Evolutionary conservation across 2,888 invertebrate genomes (phyloP).

Genomic region (Sarcophaga rosellei): DNA sequence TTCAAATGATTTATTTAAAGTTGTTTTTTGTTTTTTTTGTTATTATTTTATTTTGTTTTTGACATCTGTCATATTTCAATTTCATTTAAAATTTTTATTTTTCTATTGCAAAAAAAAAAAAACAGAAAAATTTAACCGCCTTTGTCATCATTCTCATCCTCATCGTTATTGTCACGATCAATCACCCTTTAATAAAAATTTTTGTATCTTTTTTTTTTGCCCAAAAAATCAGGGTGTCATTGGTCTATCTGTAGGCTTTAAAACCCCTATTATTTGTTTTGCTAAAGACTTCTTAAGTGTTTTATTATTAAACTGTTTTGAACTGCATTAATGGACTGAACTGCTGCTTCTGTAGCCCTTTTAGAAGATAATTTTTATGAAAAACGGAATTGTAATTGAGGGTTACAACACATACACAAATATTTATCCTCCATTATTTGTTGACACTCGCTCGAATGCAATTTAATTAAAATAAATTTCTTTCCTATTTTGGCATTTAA

Average conservation of each 20-base stretch:
- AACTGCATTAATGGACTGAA: conserved; percentile 9
- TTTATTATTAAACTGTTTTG: conserved; percentile 46
- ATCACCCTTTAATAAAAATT: conserved; percentile 44
- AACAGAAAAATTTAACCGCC: conserved; percentile 6
- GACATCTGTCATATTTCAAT: conserved; percentile 57
- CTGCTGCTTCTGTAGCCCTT: conserved; percentile 36
- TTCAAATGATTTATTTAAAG: background rate
- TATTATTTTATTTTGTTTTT: conserved; percentile 10
- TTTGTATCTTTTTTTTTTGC: background rate
- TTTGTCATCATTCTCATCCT: conserved; percentile 15
- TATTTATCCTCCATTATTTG: conserved; percentile 46
- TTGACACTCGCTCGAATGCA: conserved; percentile 45
- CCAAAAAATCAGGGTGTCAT: background rate
- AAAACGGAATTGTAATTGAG: conserved; percentile 31
- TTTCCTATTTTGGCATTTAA: background rate
- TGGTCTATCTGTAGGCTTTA: conserved; percentile 23
- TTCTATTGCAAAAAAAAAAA: conserved; percentile 29
- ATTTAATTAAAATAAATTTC: conserved; percentile 61
- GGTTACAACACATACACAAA: background rate
- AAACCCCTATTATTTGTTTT: conserved; percentile 48
- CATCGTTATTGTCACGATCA: background rate
- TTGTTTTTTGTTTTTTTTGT: background rate
- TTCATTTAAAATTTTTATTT: conserved; percentile 25
- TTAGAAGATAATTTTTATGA: conserved; percentile 54
- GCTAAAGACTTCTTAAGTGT: conserved; percentile 50